Evolutionary conservation across 2,113 vertebrate species (phyloP).

Genomic region (Delphinapterus leucas): DNA sequence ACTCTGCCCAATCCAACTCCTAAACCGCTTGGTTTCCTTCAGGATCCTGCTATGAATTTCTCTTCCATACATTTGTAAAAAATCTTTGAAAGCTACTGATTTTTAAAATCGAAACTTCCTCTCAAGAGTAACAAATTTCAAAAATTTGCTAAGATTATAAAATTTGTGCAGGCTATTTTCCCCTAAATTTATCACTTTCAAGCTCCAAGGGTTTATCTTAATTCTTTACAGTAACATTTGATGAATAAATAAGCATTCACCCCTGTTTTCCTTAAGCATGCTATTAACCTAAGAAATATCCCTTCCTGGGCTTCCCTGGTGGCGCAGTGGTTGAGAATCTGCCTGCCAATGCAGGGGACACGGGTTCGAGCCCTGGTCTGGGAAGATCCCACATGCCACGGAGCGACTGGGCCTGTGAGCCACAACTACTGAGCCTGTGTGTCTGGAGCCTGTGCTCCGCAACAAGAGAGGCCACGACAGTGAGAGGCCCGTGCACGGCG

Average conservation of each 20-base stretch:
- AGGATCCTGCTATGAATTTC: neutral
- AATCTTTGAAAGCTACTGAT: neutral
- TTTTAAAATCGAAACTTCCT: slow-evolving; percentile 18
- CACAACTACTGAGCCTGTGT: too few relatives aligned
- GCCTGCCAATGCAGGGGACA: too few relatives aligned
- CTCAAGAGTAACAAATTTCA: neutral
- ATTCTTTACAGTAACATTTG: neutral
- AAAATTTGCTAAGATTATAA: neutral
- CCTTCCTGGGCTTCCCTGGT: neutral
- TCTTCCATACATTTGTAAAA: neutral
- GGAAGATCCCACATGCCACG: too few relatives aligned
- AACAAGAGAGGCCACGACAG: too few relatives aligned
- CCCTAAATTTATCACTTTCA: neutral
- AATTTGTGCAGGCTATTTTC: neutral
- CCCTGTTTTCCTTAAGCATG: slow-evolving; percentile 8
- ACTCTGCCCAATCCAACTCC: neutral
- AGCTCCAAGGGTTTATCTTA: slow-evolving; percentile 10
- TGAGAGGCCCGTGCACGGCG: too few relatives aligned
- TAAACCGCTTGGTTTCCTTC: neutral
- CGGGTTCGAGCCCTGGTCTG: too few relatives aligned
- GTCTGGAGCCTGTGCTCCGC: too few relatives aligned
- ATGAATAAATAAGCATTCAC: neutral
- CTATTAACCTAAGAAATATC: neutral
- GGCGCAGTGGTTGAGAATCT: too few relatives aligned
- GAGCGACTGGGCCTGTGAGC: too few relatives aligned